Percentiles rank a stretch among this genome's conserved stretches.
phyloP scores from a whole-genome alignment of 2,888 invertebrate species.

The Crioceris asparagi region DNA sequence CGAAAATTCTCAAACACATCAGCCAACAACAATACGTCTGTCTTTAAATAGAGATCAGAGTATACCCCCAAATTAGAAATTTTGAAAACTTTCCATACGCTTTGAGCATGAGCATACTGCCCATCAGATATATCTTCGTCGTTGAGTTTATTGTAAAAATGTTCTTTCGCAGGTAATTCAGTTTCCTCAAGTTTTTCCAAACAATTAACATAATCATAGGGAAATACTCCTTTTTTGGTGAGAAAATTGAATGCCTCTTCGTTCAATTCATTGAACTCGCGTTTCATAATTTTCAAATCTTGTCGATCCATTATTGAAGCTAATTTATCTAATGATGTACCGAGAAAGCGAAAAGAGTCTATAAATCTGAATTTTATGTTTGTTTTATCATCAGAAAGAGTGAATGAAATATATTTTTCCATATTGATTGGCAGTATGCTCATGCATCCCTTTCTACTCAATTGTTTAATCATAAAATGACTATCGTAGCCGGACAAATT shows the following conservation, averaged over 20 bases:
- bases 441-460: constrained; percentile 16
- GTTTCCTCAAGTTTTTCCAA: constrained; percentile 7
- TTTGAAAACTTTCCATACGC: too few species aligned
- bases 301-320: constrained; percentile 22
- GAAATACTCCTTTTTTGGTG: constrained; percentile 10
- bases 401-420: constrained; percentile 29
- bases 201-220: constrained; percentile 4
- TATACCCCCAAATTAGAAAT: constrained; percentile 21
- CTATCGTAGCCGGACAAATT: constrained; percentile 26
- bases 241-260: constrained; percentile 3
- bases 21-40: constrained; percentile 22
- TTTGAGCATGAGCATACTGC: too few species aligned
- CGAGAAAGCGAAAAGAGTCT: constrained; percentile 27
- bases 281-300: constrained; percentile 1
- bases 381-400: constrained; percentile 15
- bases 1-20: constrained; percentile 29
- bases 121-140: constrained; percentile 4
- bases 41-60: constrained; percentile 24
- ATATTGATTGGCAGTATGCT: constrained; percentile 25
- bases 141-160: constrained; percentile 3
- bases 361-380: constrained; percentile 17
- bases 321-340: constrained; percentile 22
- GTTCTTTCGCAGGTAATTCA: constrained; percentile 4
- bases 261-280: constrained; percentile 1
- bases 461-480: constrained; percentile 25